These are phyloP conservation scores for Ammodytes marinus DNA, from an alignment of 2,113 vertebrate genomes.

Conservation along the genomic window DNA sequence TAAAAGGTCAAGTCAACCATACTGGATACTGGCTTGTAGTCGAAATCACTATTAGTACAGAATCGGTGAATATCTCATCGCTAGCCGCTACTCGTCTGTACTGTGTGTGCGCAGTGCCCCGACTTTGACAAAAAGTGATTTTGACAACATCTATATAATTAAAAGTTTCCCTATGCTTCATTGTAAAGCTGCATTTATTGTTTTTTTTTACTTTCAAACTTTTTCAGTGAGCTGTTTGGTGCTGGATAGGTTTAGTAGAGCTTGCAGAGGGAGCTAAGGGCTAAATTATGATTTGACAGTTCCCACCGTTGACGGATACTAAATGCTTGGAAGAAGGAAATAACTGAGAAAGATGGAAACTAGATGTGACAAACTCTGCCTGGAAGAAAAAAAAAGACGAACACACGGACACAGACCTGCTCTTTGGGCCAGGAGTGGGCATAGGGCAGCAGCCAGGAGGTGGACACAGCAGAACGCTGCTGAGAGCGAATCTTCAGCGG, in stretches of 20 bases:
- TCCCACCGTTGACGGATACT: neutral
- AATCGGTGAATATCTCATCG: too few species aligned
- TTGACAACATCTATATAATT: too few species aligned
- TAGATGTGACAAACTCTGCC: neutral
- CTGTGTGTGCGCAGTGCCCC: too few species aligned
- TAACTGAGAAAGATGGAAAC: too few species aligned
- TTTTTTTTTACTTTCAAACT: too few species aligned
- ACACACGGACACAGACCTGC: slow-evolving; percentile 59
- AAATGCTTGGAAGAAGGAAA: neutral
- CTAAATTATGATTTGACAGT: too few species aligned
- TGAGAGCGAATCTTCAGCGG: slow-evolving; percentile 93
- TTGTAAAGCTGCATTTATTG: neutral
- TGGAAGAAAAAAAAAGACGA: neutral
- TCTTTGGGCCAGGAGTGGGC: slow-evolving; percentile 90
- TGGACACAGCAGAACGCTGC: slow-evolving; percentile 94
- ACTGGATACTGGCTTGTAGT: too few species aligned
- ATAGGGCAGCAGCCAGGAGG: slow-evolving; percentile 94
- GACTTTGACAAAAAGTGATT: too few species aligned
- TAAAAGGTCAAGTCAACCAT: too few species aligned
- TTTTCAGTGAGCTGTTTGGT: neutral
- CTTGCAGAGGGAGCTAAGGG: neutral
- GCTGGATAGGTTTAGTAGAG: neutral
- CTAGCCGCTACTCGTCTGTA: too few species aligned
- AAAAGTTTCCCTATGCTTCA: neutral
- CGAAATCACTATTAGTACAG: too few species aligned